phyloP scores from a whole-genome alignment of 1,140 invertebrate genomes.

The Aradophagus sp. region DNA sequence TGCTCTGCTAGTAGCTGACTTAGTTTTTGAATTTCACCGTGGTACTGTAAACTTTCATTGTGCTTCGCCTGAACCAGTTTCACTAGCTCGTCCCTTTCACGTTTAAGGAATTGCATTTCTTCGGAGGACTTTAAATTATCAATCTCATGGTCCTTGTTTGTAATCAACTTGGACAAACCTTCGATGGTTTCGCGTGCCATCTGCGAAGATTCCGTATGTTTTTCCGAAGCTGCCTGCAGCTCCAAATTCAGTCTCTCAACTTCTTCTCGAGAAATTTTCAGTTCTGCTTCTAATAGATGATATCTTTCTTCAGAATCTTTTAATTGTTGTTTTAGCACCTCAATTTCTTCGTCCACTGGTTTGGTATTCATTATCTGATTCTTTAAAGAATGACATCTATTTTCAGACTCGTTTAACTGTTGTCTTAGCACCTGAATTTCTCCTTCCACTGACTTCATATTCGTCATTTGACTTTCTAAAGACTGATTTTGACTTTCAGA shows the following conservation, averaged over 20 bases:
- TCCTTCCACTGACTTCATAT: slow-evolving; percentile 12
- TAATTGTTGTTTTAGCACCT: slow-evolving; percentile 17
- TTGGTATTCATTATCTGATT: slow-evolving; percentile 8
- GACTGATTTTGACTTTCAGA: slow-evolving; percentile 23
- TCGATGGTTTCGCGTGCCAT: slow-evolving; percentile 71
- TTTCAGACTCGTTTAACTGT: slow-evolving; percentile 25
- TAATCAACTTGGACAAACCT: slow-evolving; percentile 64
- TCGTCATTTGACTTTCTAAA: slow-evolving; percentile 11
- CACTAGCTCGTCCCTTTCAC: slow-evolving; percentile 85
- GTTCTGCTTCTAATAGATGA: slow-evolving; percentile 6
- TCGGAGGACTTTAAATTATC: slow-evolving; percentile 48
- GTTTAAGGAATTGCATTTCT: slow-evolving; percentile 64
- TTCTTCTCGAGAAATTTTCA: slow-evolving; percentile 11
- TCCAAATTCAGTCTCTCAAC: slow-evolving; percentile 51
- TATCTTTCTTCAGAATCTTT: slow-evolving; percentile 21
- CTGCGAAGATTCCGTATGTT: slow-evolving; percentile 57
- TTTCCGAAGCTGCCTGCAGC: slow-evolving; percentile 53
- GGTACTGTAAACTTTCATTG: slow-evolving; percentile 87
- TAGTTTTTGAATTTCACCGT: slow-evolving; percentile 87
- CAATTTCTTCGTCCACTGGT: slow-evolving; percentile 11
- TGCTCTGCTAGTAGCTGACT: slow-evolving; percentile 75
- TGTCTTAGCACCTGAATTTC: slow-evolving; percentile 16
- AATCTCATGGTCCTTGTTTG: slow-evolving; percentile 66
- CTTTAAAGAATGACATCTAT: slow-evolving; percentile 16
- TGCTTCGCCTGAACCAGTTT: slow-evolving; percentile 86